These are phyloP conservation scores for Ectemnius cavifrons DNA, from an alignment of 2,888 invertebrate species.

Conservation along the genomic window DNA sequence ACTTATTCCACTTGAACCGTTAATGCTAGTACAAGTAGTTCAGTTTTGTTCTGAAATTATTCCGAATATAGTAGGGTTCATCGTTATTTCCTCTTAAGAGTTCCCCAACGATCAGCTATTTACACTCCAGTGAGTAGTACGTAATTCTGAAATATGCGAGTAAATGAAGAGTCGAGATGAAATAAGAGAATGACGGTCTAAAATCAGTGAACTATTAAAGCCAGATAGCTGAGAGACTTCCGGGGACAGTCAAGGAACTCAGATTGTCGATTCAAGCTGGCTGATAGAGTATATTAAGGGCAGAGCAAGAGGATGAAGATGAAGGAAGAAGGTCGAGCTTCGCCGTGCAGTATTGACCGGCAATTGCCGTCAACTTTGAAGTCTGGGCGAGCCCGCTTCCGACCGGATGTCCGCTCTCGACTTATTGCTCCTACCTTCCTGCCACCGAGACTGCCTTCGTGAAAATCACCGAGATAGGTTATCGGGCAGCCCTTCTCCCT, in stretches of 20 bases:
- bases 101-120: too few species aligned
- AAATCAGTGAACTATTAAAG: slow-evolving; percentile 67
- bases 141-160: too few species aligned
- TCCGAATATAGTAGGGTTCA: too few species aligned
- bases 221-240: slow-evolving; percentile 58
- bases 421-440: slow-evolving; percentile 51
- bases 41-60: too few species aligned
- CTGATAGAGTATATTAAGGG: slow-evolving; percentile 41
- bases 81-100: too few species aligned
- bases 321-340: slow-evolving; percentile 31
- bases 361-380: slow-evolving; percentile 59
- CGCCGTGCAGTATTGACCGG: slow-evolving; percentile 49
- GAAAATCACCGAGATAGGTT: slow-evolving; percentile 26
- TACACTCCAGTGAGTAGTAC: too few species aligned
- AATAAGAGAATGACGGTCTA: slow-evolving; percentile 13
- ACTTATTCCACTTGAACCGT: too few species aligned
- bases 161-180: too few species aligned
- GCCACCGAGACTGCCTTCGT: slow-evolving; percentile 1
- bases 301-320: slow-evolving; percentile 27
- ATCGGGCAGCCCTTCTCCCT: neutral
- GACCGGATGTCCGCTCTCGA: slow-evolving; percentile 43
- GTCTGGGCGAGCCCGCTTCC: slow-evolving; percentile 47
- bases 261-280: neutral
- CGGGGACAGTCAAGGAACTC: slow-evolving; percentile 43
- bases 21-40: too few species aligned